Conservation (phyloP, 2,113 vertebrate genomes). For the Sphaerodactylus townsendi region DNA sequence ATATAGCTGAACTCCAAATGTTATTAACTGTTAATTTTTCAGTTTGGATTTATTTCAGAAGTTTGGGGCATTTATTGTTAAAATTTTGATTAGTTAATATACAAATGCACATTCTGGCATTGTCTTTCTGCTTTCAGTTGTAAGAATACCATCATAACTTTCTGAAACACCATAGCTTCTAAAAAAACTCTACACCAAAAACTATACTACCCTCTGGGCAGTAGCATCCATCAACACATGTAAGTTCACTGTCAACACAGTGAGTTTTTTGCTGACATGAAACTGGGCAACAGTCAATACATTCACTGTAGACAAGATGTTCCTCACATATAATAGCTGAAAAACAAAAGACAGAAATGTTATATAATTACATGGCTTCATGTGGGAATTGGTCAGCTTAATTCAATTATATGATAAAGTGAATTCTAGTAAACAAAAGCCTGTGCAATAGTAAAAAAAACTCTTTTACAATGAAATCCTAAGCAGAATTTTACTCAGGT, state of each 20-base stretch:
- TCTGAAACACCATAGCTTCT: neutral
- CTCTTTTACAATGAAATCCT: neutral
- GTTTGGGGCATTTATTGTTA: no score
- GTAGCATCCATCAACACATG: constrained; percentile 95
- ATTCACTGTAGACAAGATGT: constrained; percentile 85
- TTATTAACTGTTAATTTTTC: no score
- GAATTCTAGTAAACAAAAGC: neutral
- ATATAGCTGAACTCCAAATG: no score
- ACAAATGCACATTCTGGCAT: no score
- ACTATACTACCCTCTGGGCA: constrained; percentile 83
- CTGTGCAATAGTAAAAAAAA: neutral
- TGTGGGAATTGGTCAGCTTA: neutral
- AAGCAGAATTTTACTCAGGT: fast-evolving
- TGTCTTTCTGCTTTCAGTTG: neutral
- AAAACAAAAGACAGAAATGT: neutral
- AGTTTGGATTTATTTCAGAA: no score
- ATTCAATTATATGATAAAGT: neutral
- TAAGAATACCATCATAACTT: neutral
- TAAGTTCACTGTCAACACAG: constrained; percentile 90
- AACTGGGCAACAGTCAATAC: constrained; percentile 89
- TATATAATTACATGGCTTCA: neutral
- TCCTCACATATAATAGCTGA: constrained; percentile 79
- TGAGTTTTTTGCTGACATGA: constrained; percentile 81
- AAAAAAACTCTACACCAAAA: neutral
- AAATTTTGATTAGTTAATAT: no score